These are phyloP conservation scores for Andrena minutula DNA, from an alignment of 2,888 invertebrate genomes.

Conservation along the genomic window DNA sequence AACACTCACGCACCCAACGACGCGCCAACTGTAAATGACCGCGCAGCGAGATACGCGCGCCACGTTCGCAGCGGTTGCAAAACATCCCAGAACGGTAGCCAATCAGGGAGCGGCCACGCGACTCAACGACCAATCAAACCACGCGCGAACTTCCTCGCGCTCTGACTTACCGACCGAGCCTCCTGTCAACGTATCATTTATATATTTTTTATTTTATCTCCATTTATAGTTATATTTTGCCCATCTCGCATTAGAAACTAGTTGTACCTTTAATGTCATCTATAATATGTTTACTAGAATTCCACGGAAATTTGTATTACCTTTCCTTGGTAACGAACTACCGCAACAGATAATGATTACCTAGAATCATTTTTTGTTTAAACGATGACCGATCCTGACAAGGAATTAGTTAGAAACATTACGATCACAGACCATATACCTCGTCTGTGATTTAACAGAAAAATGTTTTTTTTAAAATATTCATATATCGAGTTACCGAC, in stretches of 20 bases:
- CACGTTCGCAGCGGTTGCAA: slow-evolving; percentile 37
- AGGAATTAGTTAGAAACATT: neutral
- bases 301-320: too few relatives aligned
- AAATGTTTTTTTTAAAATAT: neutral
- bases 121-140: slow-evolving; percentile 32
- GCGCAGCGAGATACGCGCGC: slow-evolving; percentile 33
- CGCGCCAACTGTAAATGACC: slow-evolving; percentile 65
- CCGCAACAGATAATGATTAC: too few relatives aligned
- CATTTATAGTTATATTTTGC: too few relatives aligned
- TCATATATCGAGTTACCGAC: slow-evolving; percentile 16
- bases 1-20: slow-evolving; percentile 40
- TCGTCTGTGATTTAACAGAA: too few relatives aligned
- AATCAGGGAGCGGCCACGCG: slow-evolving; percentile 19
- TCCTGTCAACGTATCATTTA: neutral
- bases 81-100: slow-evolving; percentile 40
- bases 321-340: too few relatives aligned
- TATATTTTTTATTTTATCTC: too few relatives aligned
- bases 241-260: too few relatives aligned
- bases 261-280: too few relatives aligned
- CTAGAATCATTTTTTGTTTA: too few relatives aligned
- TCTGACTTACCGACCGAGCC: slow-evolving; percentile 14
- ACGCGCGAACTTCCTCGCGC: neutral
- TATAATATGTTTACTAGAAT: too few relatives aligned
- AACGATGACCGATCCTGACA: neutral
- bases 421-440: too few relatives aligned